phyloP scores from a whole-genome alignment of 2,113 vertebrate species.

The Psettodes erumei region DNA sequence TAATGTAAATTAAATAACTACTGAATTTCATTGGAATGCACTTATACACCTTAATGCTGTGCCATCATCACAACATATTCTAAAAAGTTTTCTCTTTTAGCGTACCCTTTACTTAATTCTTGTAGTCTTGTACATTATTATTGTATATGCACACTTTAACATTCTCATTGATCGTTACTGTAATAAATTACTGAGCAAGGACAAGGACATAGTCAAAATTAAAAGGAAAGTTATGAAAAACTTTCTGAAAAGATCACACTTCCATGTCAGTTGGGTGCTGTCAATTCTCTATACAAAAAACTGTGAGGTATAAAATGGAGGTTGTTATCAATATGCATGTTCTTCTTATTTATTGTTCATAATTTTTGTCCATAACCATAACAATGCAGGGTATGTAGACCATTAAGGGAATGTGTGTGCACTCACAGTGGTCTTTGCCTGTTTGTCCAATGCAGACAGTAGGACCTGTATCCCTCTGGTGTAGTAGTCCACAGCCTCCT shows the following conservation, averaged over 20 bases:
- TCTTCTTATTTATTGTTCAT: not conserved
- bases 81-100: too few species aligned
- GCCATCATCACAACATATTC: not conserved
- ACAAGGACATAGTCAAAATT: not conserved
- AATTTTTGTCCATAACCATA: too few species aligned
- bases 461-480: constrained; percentile 83
- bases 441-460: constrained; percentile 75
- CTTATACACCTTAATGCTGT: not conserved
- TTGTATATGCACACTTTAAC: not conserved
- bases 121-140: not conserved
- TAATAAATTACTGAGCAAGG: not conserved
- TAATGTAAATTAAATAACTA: not conserved
- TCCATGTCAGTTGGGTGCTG: not conserved
- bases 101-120: not conserved
- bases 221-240: not conserved
- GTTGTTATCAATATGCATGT: not conserved
- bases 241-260: not conserved
- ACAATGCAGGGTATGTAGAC: too few species aligned
- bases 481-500: constrained; percentile 83
- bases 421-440: constrained; percentile 71
- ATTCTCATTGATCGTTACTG: not conserved
- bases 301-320: not conserved
- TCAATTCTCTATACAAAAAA: not conserved
- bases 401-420: not conserved
- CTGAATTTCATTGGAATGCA: not conserved